phyloP scores from a whole-genome alignment of 2,888 invertebrate genomes.

The Carpatolechia fugitivella region DNA sequence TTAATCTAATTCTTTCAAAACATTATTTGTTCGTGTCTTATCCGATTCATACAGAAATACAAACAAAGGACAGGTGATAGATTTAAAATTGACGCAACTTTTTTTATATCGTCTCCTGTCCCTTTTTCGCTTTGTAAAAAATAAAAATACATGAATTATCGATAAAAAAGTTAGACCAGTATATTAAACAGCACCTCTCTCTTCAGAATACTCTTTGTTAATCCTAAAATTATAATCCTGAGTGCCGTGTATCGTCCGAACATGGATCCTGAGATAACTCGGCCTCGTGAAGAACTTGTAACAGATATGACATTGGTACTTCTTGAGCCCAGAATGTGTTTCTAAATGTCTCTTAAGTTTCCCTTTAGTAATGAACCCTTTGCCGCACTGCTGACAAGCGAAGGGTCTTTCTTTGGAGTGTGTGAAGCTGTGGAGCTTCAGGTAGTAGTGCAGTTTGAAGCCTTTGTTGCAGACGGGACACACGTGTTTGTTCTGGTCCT shows the following conservation, averaged over 20 bases:
- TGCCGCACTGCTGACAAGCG: slow-evolving; percentile 69
- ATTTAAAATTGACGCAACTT: too few species aligned
- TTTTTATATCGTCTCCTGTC: too few species aligned
- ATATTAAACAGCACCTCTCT: too few species aligned
- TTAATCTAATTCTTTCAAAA: too few species aligned
- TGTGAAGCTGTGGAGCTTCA: slow-evolving; percentile 66
- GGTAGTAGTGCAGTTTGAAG: slow-evolving; percentile 65
- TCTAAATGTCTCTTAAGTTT: slow-evolving; percentile 67
- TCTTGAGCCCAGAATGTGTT: slow-evolving; percentile 64
- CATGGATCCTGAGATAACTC: slow-evolving; percentile 62
- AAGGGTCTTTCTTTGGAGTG: slow-evolving; percentile 69
- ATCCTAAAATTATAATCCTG: slow-evolving; percentile 59
- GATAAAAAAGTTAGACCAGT: too few species aligned
- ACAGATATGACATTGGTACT: slow-evolving; percentile 71
- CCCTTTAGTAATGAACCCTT: slow-evolving; percentile 67
- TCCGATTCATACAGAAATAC: too few species aligned
- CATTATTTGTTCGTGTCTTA: too few species aligned
- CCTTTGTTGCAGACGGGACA: slow-evolving; percentile 62
- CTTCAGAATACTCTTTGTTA: too few species aligned
- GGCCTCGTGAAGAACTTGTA: slow-evolving; percentile 69
- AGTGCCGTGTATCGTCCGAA: slow-evolving; percentile 65
- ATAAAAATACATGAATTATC: too few species aligned
- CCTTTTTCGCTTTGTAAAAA: too few species aligned
- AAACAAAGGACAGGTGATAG: too few species aligned
- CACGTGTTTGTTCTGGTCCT: slow-evolving; percentile 58